phyloP scores from a whole-genome alignment of 2,888 invertebrate genomes.

The Lochmaea crataegi region DNA sequence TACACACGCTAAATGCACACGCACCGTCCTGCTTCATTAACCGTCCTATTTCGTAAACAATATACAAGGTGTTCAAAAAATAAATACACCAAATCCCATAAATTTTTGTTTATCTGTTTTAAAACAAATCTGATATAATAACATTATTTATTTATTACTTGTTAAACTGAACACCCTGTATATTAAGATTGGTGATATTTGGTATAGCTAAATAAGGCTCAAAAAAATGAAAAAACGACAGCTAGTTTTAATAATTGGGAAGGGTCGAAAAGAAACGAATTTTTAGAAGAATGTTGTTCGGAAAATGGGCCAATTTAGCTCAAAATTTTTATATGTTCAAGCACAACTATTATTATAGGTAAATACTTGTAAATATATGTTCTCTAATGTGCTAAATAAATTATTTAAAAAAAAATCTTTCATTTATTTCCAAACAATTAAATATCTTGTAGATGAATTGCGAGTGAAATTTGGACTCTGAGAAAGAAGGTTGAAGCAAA shows the following conservation, averaged over 20 bases:
- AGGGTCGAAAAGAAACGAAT: constrained; percentile 1
- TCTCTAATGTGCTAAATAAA: constrained; percentile 33
- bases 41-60: constrained; percentile 48
- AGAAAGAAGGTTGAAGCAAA: no score
- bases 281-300: not conserved
- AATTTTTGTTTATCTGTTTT: no score
- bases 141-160: not conserved
- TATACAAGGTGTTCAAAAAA: constrained; percentile 19
- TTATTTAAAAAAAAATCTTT: constrained; percentile 16
- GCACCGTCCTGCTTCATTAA: constrained; percentile 53
- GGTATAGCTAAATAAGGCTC: constrained; percentile 28
- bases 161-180: constrained; percentile 16
- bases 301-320: constrained; percentile 17
- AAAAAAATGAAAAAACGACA: constrained; percentile 1
- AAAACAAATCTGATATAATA: no score
- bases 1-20: constrained; percentile 31
- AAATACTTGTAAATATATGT: constrained; percentile 32
- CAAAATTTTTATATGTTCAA: constrained; percentile 31
- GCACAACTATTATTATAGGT: constrained; percentile 30
- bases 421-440: constrained; percentile 2
- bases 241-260: not conserved
- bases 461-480: no score
- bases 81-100: not conserved
- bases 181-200: constrained; percentile 25
- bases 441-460: no score